Base-by-base conservation (phyloP, 1,140 invertebrate species). In the Dryas iulia region DNA sequence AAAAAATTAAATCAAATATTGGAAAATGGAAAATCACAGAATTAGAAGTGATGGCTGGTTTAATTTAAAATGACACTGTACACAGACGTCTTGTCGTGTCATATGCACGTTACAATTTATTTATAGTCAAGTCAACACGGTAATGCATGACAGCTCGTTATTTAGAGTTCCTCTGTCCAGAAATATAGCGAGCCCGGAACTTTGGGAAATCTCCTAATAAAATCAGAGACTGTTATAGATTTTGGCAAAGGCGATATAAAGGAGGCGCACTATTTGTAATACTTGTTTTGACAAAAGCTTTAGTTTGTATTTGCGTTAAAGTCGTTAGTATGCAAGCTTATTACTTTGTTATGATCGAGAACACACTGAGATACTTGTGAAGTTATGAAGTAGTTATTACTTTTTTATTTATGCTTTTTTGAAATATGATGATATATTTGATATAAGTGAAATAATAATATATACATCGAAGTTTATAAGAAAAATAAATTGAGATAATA, bases 191-290 rank as follows among this genome's bases (percentile, higher is more conserved):
- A 74, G 73, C 73, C 69, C 69, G 66, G 73, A 74, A 74, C 73
- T 62, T 71, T 68, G 66, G 67, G 62, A 74, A 74, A 74, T 74
- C 68, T 71, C 73, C 73, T 68, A 74, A 71, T 71, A 74, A 74
- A 74, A 74, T 74, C 73, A 74, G 58, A 59, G 69, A 71, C 73
- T 74, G 66, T 74, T 71, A 71, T 74, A 74, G 73, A 74, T 71
- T 73, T 74, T 74, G 73, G 73, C 73, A 74, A 71, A 69, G 63
- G 25, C 33, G 31, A 63, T 62, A 54, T 66, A 61, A 58, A 65
- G 47, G 60, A 69, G 63, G 65, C 54, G 52, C 59, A 59, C 67
- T 58, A 58, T 69, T 67, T 61, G 54, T 71, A 47, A 31, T 47
- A 62, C 47, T 68, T 57, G 66, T 61, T 56, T 56, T 61, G 52